A percentile compares a stretch with the other conserved stretches of the same genome.
Conservation (phyloP, 2,797 vertebrate genomes). For the Cyclopterus lumpus region DNA sequence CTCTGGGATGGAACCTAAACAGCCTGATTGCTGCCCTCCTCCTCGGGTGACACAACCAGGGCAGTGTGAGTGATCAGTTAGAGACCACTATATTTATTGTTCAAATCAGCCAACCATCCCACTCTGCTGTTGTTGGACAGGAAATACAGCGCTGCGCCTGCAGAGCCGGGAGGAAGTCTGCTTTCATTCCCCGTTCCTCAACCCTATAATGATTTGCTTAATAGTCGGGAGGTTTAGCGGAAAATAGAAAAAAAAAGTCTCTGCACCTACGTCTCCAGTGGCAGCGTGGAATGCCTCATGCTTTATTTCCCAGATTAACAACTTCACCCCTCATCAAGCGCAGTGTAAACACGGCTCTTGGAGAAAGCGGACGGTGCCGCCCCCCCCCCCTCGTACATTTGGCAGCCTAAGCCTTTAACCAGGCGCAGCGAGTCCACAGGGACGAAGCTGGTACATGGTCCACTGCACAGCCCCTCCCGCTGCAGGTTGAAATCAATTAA, state of each 20-base stretch:
- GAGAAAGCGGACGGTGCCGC: slow-evolving; percentile 33
- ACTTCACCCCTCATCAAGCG: slow-evolving; percentile 81
- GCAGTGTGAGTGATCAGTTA: slow-evolving; percentile 68
- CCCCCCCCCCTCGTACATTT: slow-evolving; percentile 39
- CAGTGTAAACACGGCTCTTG: slow-evolving; percentile 79
- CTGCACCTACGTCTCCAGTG: slow-evolving; percentile 58
- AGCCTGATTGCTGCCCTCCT: slow-evolving; percentile 68
- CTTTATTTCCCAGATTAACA: slow-evolving; percentile 81
- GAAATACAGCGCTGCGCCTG: slow-evolving; percentile 69
- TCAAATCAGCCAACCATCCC: slow-evolving; percentile 77
- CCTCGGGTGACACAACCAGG: slow-evolving; percentile 68
- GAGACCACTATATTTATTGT: slow-evolving; percentile 78
- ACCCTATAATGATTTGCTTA: slow-evolving; percentile 36
- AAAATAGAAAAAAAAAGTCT: slow-evolving; percentile 8
- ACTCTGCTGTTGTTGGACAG: slow-evolving; percentile 80
- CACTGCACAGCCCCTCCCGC: slow-evolving; percentile 28
- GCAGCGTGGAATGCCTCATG: slow-evolving; percentile 73
- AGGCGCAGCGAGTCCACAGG: slow-evolving; percentile 47
- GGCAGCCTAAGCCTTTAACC: slow-evolving; percentile 52
- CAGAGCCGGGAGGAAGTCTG: slow-evolving; percentile 70
- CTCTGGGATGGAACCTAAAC: slow-evolving; percentile 69
- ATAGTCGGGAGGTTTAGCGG: slow-evolving; percentile 27
- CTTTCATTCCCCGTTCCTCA: slow-evolving; percentile 66
- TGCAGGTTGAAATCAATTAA: slow-evolving; percentile 56
- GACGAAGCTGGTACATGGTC: slow-evolving; percentile 52